These are phyloP conservation scores for Lepeophtheirus salmonis DNA, from an alignment of 1,140 invertebrate genomes.

Conservation along the genomic window DNA sequence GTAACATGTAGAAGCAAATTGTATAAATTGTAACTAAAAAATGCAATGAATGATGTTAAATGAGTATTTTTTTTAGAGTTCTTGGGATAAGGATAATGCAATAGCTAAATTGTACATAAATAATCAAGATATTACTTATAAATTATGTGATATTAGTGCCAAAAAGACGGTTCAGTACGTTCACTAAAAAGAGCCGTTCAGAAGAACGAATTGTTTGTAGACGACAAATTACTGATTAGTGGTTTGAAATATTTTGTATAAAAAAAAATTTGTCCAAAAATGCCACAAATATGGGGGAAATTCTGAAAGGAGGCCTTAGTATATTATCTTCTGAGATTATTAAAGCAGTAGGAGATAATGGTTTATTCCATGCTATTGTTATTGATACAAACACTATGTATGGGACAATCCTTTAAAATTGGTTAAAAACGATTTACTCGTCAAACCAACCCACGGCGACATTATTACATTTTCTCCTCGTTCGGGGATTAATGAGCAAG, in stretches of 20 bases:
- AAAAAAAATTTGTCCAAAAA: conserved; percentile 83
- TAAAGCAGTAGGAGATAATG: conserved; percentile 63
- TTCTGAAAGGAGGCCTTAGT: conserved; percentile 51
- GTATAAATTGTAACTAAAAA: too few relatives aligned
- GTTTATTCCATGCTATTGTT: conserved; percentile 87
- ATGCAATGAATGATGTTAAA: too few relatives aligned
- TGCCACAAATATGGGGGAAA: conserved; percentile 52
- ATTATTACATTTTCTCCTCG: conserved; percentile 90
- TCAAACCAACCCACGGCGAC: conserved; percentile 88
- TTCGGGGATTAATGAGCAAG: conserved; percentile 59
- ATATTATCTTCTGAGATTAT: conserved; percentile 53
- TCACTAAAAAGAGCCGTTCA: too few relatives aligned
- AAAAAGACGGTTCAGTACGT: too few relatives aligned
- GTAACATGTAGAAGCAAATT: too few relatives aligned
- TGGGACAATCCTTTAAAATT: conserved; percentile 53
- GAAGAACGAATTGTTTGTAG: too few relatives aligned
- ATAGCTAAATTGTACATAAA: too few relatives aligned
- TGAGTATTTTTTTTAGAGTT: too few relatives aligned
- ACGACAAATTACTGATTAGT: too few relatives aligned
- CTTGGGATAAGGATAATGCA: too few relatives aligned
- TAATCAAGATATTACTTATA: too few relatives aligned
- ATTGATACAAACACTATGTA: conserved; percentile 39
- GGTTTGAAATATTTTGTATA: conserved; percentile 36
- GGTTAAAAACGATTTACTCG: conserved; percentile 68
- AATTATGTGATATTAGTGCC: too few relatives aligned